phyloP scores from a whole-genome alignment of 2,797 vertebrate genomes.

The Acanthurus tractus region DNA sequence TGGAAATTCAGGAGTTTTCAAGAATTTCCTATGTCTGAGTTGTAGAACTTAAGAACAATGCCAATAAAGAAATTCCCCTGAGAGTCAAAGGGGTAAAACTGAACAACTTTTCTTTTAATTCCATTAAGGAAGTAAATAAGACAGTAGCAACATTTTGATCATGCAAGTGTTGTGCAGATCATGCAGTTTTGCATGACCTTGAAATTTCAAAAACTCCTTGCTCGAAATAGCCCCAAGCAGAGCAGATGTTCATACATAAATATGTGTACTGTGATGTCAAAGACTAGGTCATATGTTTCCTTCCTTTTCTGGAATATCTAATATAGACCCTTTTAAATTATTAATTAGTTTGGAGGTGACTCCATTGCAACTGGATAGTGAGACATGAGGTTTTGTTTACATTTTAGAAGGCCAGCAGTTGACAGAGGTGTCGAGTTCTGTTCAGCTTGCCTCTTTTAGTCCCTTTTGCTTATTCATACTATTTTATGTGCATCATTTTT shows the following conservation, averaged over 20 bases:
- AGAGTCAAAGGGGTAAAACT: constrained; percentile 19
- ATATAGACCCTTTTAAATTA: constrained; percentile 24
- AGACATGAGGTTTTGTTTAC: neutral
- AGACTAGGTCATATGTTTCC: constrained; percentile 52
- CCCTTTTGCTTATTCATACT: constrained; percentile 1
- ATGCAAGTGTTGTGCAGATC: constrained; percentile 31
- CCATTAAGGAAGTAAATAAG: constrained; percentile 24
- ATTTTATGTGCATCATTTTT: neutral
- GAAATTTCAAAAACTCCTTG: constrained; percentile 53
- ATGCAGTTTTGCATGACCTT: constrained; percentile 62
- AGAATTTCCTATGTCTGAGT: constrained; percentile 39
- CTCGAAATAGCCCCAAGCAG: constrained; percentile 66
- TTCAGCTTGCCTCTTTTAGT: constrained; percentile 1
- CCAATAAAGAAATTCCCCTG: constrained; percentile 8
- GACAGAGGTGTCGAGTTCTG: neutral
- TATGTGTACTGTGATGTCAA: constrained; percentile 70
- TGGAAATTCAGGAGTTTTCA: constrained; percentile 57
- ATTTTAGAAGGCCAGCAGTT: constrained; percentile 7
- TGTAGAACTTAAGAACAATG: neutral
- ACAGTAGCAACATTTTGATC: constrained; percentile 49
- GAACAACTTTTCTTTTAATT: constrained; percentile 23
- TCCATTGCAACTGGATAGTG: neutral
- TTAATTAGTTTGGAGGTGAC: constrained; percentile 38
- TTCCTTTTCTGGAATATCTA: constrained; percentile 42
- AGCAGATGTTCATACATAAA: constrained; percentile 84